Conservation (phyloP, 2,888 invertebrate species). For the Enchytraeus crypticus region DNA sequence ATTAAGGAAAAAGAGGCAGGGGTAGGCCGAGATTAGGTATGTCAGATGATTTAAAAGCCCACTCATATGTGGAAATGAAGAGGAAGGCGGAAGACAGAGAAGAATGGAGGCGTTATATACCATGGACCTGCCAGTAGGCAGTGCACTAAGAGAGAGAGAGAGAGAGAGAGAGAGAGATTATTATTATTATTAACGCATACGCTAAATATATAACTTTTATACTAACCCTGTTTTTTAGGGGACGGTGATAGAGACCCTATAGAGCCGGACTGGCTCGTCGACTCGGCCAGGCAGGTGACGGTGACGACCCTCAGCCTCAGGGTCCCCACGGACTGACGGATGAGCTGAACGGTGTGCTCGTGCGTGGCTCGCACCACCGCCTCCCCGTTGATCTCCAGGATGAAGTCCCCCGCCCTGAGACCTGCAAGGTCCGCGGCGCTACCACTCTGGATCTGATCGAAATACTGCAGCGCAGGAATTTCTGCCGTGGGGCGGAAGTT, state of each 20-base stretch:
- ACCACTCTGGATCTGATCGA: constrained; percentile 89
- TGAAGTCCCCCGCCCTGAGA: constrained; percentile 81
- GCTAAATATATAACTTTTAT: too few species aligned
- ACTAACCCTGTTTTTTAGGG: background rate
- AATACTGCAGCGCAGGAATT: constrained; percentile 83
- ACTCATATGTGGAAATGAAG: too few species aligned
- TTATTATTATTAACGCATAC: too few species aligned
- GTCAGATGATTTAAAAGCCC: too few species aligned
- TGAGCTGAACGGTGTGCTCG: constrained; percentile 91
- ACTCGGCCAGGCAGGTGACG: background rate
- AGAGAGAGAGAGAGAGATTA: too few species aligned
- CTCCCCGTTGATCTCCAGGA: constrained; percentile 87
- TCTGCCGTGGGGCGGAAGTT: constrained; percentile 82
- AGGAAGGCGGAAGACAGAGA: too few species aligned
- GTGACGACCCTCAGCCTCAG: background rate
- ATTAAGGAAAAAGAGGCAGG: too few species aligned
- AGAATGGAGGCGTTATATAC: too few species aligned
- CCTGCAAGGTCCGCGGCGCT: constrained; percentile 94
- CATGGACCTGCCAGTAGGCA: too few species aligned
- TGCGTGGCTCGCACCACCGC: constrained; percentile 92
- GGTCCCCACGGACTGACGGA: constrained; percentile 62
- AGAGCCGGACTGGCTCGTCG: background rate
- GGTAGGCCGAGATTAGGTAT: too few species aligned
- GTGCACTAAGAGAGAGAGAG: too few species aligned
- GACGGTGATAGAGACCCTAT: background rate